A percentile compares a stretch with the other conserved stretches of the same genome.
These are phyloP conservation scores for Leptarthrus brevirostris DNA, from an alignment of 2,888 invertebrate species.

Conservation along the genomic window DNA sequence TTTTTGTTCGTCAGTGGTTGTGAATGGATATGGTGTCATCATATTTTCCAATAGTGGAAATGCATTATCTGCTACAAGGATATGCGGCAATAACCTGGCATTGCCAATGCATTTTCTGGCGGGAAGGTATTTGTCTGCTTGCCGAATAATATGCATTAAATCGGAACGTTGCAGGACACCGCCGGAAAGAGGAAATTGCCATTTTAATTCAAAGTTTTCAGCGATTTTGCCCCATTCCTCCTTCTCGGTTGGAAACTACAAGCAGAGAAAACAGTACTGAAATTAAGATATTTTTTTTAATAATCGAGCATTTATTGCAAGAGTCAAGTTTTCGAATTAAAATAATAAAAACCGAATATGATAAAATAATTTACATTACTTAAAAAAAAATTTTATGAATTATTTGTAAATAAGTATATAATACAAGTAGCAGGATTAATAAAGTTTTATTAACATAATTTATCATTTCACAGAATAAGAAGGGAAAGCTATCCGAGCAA, in stretches of 20 bases:
- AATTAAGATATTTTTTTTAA: too few species aligned
- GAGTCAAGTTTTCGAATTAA: too few species aligned
- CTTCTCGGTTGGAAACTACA: constrained; percentile 46
- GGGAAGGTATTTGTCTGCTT: constrained; percentile 37
- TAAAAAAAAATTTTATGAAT: too few species aligned
- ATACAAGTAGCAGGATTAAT: too few species aligned
- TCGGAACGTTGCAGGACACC: constrained; percentile 37
- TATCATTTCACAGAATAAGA: too few species aligned
- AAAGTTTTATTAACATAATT: too few species aligned
- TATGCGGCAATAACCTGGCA: constrained; percentile 53
- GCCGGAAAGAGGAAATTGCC: constrained; percentile 53
- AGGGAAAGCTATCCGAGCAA: too few species aligned
- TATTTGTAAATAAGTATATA: too few species aligned
- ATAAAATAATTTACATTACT: too few species aligned
- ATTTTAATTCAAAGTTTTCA: constrained; percentile 53
- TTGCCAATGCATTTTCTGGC: constrained; percentile 52
- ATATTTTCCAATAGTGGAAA: constrained; percentile 54
- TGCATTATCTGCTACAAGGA: constrained; percentile 53
- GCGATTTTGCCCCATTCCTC: constrained; percentile 54
- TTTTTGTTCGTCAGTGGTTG: constrained; percentile 30
- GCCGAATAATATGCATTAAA: constrained; percentile 23
- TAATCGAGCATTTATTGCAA: too few species aligned
- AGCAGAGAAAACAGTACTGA: too few species aligned
- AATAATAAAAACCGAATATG: too few species aligned
- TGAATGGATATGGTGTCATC: constrained; percentile 53